phyloP scores from a whole-genome alignment of 2,888 invertebrate genomes.

The Reticulitermes lucifugus region DNA sequence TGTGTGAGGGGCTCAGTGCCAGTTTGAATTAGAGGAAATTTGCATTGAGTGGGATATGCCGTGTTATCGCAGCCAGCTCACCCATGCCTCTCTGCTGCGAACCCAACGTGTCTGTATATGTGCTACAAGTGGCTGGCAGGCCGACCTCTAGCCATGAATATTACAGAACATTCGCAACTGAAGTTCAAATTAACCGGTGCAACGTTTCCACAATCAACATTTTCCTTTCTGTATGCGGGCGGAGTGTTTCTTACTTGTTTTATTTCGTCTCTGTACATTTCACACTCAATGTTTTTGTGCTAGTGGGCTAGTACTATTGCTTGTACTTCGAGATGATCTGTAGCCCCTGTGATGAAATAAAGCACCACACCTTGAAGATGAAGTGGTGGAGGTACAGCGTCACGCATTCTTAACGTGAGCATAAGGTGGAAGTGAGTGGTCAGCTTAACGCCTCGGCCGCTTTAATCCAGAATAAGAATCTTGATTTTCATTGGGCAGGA shows the following conservation, averaged over 20 bases:
- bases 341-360: no score
- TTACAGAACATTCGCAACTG: not conserved
- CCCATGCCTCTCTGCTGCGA: slow-evolving; percentile 4
- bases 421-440: no score
- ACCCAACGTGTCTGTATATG: not conserved
- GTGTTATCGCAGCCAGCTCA: slow-evolving; percentile 41
- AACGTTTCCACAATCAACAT: slow-evolving; percentile 20
- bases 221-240: not conserved
- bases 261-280: not conserved
- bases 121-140: slow-evolving; percentile 27
- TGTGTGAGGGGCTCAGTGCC: slow-evolving; percentile 40
- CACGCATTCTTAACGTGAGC: no score
- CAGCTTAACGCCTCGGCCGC: no score
- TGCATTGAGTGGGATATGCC: slow-evolving; percentile 48
- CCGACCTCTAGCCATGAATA: slow-evolving; percentile 14
- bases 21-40: slow-evolving; percentile 48
- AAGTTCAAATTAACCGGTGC: slow-evolving; percentile 10
- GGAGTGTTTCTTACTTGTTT: not conserved
- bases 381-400: no score
- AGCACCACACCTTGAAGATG: no score
- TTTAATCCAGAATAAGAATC: no score
- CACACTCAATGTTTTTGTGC: not conserved
- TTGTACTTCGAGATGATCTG: not conserved
- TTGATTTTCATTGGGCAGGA: no score
- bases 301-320: not conserved